A percentile compares a stretch with the other conserved stretches of the same genome.
phyloP scores from a whole-genome alignment of 2,888 invertebrate genomes.

The Ellobium chinense region DNA sequence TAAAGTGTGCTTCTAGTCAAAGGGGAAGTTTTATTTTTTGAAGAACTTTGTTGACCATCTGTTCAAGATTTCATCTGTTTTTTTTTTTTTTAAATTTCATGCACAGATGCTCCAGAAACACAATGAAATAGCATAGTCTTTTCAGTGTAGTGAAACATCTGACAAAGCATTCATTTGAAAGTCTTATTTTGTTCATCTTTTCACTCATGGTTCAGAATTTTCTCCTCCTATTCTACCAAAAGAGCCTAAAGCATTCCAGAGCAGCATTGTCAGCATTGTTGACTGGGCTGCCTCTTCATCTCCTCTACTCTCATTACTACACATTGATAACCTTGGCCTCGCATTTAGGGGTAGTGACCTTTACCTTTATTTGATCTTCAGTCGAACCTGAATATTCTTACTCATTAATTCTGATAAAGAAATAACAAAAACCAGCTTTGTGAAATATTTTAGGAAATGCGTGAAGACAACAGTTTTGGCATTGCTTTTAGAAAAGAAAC shows the following conservation, averaged over 20 bases:
- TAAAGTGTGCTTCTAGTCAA: slow-evolving; percentile 27
- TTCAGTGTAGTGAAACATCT: background rate
- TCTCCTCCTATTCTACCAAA: too few species aligned
- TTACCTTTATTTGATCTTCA: background rate
- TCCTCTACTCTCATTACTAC: background rate
- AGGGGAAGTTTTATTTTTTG: background rate
- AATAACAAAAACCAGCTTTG: too few species aligned
- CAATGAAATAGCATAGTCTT: too few species aligned
- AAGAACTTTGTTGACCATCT: background rate
- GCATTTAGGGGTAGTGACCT: background rate
- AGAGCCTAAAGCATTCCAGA: background rate
- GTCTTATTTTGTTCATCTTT: background rate
- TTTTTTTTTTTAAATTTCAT: background rate
- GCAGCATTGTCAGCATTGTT: background rate
- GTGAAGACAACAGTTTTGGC: too few species aligned
- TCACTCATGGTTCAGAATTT: background rate
- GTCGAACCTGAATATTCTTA: too few species aligned
- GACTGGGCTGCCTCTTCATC: background rate
- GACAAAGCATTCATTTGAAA: too few species aligned
- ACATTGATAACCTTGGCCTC: background rate
- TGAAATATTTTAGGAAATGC: too few species aligned
- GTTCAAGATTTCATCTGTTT: background rate
- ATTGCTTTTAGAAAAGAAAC: too few species aligned
- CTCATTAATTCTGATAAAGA: too few species aligned
- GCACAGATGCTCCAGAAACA: too few species aligned